Percentiles rank a stretch among this genome's conserved stretches.
phyloP scores from a whole-genome alignment of 2,888 invertebrate species.

The Harpalus rubripes region DNA sequence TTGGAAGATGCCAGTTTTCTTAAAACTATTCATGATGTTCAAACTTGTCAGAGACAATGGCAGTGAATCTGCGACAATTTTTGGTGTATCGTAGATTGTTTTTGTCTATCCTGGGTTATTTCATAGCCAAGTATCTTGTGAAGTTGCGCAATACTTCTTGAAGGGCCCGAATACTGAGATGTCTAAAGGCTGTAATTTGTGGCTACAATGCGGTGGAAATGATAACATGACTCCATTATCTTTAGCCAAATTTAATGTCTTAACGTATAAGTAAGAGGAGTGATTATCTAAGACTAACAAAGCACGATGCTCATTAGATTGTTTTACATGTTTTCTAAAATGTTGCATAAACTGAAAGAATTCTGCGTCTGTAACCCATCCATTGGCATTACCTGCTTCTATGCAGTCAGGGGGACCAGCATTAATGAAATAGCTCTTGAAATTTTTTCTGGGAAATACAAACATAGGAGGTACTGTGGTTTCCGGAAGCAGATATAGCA shows the following conservation, averaged over 20 bases:
- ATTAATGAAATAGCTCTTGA: slow-evolving; percentile 14
- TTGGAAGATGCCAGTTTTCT: slow-evolving; percentile 69
- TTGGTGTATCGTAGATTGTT: slow-evolving; percentile 63
- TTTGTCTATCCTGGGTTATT: too few relatives aligned
- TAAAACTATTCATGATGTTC: slow-evolving; percentile 70
- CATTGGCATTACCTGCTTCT: slow-evolving; percentile 68
- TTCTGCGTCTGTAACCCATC: slow-evolving; percentile 70
- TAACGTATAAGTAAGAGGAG: slow-evolving; percentile 70
- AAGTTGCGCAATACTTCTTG: slow-evolving; percentile 67
- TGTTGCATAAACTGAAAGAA: slow-evolving; percentile 69
- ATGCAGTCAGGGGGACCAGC: not conserved
- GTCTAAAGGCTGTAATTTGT: slow-evolving; percentile 71
- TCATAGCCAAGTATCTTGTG: too few relatives aligned
- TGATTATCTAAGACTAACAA: slow-evolving; percentile 70
- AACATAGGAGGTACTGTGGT: slow-evolving; percentile 70
- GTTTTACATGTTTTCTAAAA: slow-evolving; percentile 68
- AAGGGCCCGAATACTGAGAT: slow-evolving; percentile 70
- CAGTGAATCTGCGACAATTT: slow-evolving; percentile 61
- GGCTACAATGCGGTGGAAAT: slow-evolving; percentile 71
- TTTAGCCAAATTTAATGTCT: slow-evolving; percentile 71
- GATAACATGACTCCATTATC: slow-evolving; percentile 71
- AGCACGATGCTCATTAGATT: slow-evolving; percentile 68
- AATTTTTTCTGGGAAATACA: slow-evolving; percentile 71
- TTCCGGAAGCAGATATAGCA: slow-evolving; percentile 70
- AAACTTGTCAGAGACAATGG: slow-evolving; percentile 61